phyloP scores from a whole-genome alignment of 2,888 invertebrate genomes.

The Hoplodrina blanda region DNA sequence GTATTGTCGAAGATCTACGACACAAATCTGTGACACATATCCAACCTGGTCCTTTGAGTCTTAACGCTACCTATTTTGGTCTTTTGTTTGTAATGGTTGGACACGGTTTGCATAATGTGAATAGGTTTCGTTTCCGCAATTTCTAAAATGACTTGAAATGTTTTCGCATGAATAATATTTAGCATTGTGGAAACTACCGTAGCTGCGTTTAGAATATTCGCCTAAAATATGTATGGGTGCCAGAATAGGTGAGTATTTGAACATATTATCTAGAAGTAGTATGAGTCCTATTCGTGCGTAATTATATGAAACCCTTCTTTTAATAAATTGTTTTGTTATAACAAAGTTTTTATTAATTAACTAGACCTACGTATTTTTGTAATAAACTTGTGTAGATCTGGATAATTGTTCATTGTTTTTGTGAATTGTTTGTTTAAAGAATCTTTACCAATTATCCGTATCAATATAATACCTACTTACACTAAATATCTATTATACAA shows the following conservation, averaged over 20 bases:
- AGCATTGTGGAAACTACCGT: constrained; percentile 23
- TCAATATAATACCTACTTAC: not conserved
- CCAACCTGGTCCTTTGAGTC: constrained; percentile 58
- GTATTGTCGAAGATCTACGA: constrained; percentile 2
- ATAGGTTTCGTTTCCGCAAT: constrained; percentile 41
- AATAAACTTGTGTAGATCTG: not conserved
- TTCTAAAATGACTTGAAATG: constrained; percentile 33
- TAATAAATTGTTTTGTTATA: not conserved
- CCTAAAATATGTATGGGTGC: constrained; percentile 3
- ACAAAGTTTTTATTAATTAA: not conserved
- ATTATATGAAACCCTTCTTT: too few relatives aligned
- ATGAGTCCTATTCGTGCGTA: too few relatives aligned
- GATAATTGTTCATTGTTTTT: fast-evolving
- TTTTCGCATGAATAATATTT: constrained; percentile 18
- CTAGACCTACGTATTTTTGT: not conserved
- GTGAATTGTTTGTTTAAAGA: not conserved
- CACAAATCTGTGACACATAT: constrained; percentile 1
- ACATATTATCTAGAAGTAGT: not conserved
- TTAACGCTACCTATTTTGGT: constrained; percentile 55
- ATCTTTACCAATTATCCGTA: not conserved
- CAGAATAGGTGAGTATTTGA: not conserved
- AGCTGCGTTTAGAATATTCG: constrained; percentile 18
- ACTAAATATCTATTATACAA: too few relatives aligned
- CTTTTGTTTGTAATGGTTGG: constrained; percentile 23
- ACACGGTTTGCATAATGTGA: constrained; percentile 38